A percentile compares a stretch with the other conserved stretches of the same genome.
phyloP scores from a whole-genome alignment of 2,113 vertebrate species.

The Epinephelus moara region DNA sequence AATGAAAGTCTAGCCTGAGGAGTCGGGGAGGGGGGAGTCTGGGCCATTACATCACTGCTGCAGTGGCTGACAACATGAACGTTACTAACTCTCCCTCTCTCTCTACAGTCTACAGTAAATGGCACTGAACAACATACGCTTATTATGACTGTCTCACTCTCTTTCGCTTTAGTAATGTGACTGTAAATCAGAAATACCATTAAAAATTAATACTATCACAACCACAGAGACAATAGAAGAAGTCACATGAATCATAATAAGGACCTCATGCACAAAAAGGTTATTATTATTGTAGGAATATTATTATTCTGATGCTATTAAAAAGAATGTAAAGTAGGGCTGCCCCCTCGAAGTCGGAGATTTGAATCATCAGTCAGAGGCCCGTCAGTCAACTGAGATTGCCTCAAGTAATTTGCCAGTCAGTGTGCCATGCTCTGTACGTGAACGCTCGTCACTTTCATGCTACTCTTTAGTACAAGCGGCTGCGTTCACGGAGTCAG shows the following conservation, averaged over 20 bases:
- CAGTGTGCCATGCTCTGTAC: no score
- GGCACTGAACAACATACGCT: conserved; percentile 2
- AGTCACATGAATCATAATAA: neutral
- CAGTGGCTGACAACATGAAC: conserved; percentile 66
- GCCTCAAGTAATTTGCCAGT: no score
- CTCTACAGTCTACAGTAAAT: conserved; percentile 19
- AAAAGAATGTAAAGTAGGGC: neutral
- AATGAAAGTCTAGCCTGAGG: conserved; percentile 42
- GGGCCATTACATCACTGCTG: conserved; percentile 73
- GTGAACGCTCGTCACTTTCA: no score
- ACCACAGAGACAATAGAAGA: neutral
- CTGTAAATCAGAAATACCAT: neutral
- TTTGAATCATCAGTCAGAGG: no score
- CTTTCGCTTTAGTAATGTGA: neutral
- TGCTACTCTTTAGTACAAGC: no score
- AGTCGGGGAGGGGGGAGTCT: conserved; percentile 37
- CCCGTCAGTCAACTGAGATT: no score
- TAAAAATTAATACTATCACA: neutral
- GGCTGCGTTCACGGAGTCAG: no score
- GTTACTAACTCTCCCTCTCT: conserved; percentile 1
- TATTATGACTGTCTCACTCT: neutral
- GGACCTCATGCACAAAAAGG: neutral
- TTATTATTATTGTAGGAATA: neutral
- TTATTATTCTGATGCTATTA: neutral
- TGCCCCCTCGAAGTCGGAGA: no score